Evolutionary conservation across 2,888 invertebrate genomes (phyloP).

Genomic region (Zhengitettix transpicula): DNA sequence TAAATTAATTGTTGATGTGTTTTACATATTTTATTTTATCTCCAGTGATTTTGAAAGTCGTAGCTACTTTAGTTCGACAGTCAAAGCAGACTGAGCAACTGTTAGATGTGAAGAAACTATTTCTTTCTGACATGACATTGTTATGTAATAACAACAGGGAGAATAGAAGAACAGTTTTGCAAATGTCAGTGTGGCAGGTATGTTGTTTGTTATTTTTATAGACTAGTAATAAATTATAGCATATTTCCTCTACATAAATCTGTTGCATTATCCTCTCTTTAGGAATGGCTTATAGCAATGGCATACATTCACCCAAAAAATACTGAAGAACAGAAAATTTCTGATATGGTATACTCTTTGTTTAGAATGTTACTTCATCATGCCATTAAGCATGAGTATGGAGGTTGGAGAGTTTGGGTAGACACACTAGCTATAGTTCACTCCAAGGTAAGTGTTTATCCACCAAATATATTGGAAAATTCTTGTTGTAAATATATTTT

Average conservation of each 20-base stretch:
- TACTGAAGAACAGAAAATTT: slow-evolving; percentile 87
- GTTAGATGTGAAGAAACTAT: slow-evolving; percentile 85
- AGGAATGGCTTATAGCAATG: slow-evolving; percentile 96
- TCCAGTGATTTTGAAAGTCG: slow-evolving; percentile 94
- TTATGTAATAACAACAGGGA: slow-evolving; percentile 94
- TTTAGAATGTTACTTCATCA: slow-evolving; percentile 97
- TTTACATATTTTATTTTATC: too few relatives aligned
- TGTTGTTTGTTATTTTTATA: not conserved
- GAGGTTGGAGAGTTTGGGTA: slow-evolving; percentile 99
- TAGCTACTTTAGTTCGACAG: slow-evolving; percentile 90
- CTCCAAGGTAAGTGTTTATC: slow-evolving; percentile 63
- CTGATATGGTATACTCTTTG: slow-evolving; percentile 94
- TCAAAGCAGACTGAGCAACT: slow-evolving; percentile 87
- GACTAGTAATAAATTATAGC: not conserved
- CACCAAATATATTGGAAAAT: not conserved
- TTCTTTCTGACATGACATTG: slow-evolving; percentile 95
- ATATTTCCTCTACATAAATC: not conserved
- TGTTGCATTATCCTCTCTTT: slow-evolving; percentile 14
- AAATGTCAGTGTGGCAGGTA: slow-evolving; percentile 98
- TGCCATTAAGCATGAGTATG: slow-evolving; percentile 97
- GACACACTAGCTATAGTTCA: slow-evolving; percentile 98
- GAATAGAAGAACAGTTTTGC: slow-evolving; percentile 89
- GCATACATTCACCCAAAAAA: slow-evolving; percentile 95
- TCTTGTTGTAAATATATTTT: not conserved
- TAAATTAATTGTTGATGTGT: too few relatives aligned